These are phyloP conservation scores for Pteromalus puparum DNA, from an alignment of 1,140 invertebrate genomes.

Conservation along the genomic window DNA sequence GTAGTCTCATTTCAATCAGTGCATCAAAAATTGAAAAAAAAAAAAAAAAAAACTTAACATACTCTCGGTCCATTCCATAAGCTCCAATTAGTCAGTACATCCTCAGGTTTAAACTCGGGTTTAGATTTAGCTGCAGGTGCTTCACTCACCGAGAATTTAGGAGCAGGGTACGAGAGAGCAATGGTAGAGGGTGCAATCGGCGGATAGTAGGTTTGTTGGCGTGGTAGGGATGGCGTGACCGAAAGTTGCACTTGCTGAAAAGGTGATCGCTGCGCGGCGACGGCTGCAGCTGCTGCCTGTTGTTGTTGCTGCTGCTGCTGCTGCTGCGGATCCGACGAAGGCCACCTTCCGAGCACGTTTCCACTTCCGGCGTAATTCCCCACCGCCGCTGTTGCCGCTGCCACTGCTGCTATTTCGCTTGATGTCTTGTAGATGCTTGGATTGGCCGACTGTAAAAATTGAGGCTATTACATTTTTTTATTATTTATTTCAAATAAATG, in stretches of 20 bases:
- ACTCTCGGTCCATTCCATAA: no score
- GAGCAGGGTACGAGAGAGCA: constrained; percentile 31
- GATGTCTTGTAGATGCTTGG: background rate
- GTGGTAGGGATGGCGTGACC: background rate
- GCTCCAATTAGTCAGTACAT: no score
- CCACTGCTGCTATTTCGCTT: background rate
- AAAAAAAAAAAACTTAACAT: no score
- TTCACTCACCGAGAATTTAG: constrained; percentile 36
- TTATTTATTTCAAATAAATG: background rate
- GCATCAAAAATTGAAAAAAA: no score
- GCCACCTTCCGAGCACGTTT: constrained; percentile 17
- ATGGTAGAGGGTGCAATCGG: background rate
- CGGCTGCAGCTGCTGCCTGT: background rate
- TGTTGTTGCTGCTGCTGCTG: constrained; percentile 30
- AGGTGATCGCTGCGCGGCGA: background rate
- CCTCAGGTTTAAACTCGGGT: no score
- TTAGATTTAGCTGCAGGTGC: no score
- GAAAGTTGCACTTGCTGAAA: background rate
- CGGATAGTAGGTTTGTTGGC: constrained; percentile 7
- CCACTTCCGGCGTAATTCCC: background rate
- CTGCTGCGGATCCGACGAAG: background rate
- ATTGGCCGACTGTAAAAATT: background rate
- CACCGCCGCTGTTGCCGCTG: background rate
- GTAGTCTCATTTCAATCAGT: background rate
- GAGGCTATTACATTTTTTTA: background rate